Conservation (phyloP, 2,888 invertebrate species). For the Tholera decimalis region DNA sequence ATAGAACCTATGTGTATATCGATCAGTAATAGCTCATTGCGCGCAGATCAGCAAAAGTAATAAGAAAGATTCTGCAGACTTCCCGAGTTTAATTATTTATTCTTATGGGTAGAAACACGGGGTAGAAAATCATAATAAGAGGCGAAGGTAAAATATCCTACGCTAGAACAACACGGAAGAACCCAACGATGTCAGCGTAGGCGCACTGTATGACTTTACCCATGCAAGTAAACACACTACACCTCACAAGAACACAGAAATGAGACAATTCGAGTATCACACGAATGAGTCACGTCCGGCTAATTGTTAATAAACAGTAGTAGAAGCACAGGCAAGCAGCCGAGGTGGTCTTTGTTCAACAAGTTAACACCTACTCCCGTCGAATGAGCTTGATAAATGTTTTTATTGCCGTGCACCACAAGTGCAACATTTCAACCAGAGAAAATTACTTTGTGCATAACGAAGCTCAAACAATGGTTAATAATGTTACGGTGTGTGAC, state of each 20-base stretch:
- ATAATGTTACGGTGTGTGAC: constrained; percentile 78
- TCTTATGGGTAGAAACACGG: too few species aligned
- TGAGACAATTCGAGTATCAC: constrained; percentile 69
- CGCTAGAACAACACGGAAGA: constrained; percentile 24
- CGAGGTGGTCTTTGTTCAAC: constrained; percentile 82
- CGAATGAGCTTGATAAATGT: constrained; percentile 78
- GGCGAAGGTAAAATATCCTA: neutral
- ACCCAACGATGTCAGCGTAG: constrained; percentile 35
- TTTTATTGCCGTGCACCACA: constrained; percentile 80
- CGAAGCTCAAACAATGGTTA: constrained; percentile 85
- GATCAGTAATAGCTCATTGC: too few species aligned
- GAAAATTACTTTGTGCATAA: constrained; percentile 85
- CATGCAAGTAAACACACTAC: constrained; percentile 46
- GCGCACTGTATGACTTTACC: constrained; percentile 53
- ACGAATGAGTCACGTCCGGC: constrained; percentile 73
- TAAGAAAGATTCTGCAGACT: neutral
- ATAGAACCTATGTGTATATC: too few species aligned
- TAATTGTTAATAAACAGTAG: constrained; percentile 78
- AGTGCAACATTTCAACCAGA: constrained; percentile 82
- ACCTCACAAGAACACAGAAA: constrained; percentile 64
- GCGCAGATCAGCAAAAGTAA: too few species aligned
- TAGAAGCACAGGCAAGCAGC: constrained; percentile 63
- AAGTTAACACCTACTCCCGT: constrained; percentile 81
- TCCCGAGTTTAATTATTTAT: neutral
- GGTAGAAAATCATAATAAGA: neutral